Percentiles rank a stretch among this genome's conserved stretches.
phyloP scores from a whole-genome alignment of 2,888 invertebrate genomes.

The Koerneria pararmatus region DNA sequence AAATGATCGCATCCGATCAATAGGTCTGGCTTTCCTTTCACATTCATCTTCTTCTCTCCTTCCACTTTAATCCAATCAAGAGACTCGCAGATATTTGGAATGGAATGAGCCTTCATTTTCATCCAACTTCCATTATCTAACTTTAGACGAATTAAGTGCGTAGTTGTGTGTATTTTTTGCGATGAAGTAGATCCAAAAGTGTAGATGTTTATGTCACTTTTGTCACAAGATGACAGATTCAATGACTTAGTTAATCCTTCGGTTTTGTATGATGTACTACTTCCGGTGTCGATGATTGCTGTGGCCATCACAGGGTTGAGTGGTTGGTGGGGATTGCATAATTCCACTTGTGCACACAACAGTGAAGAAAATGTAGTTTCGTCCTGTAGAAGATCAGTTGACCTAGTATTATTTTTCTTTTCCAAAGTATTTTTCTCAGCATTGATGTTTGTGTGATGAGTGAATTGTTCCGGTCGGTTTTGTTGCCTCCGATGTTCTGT shows the following conservation, averaged over 20 bases:
- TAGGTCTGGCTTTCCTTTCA: background rate
- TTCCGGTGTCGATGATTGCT: background rate
- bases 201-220: background rate
- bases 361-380: no score
- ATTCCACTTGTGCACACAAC: background rate
- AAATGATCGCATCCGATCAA: conserved; percentile 8
- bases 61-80: background rate
- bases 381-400: no score
- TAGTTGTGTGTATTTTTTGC: background rate
- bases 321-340: background rate
- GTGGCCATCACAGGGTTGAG: background rate
- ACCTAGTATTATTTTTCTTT: no score
- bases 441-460: no score
- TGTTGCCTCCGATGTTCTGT: no score
- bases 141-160: background rate
- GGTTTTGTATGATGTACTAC: background rate
- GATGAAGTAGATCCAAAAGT: background rate
- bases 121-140: background rate
- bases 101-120: background rate
- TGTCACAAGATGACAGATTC: background rate
- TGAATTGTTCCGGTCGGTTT: no score
- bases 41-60: background rate
- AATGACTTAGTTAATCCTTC: background rate
- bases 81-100: background rate
- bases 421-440: no score